Evolutionary conservation across 1,140 invertebrate species (phyloP).

Genomic region (Papilio aristodemus): DNA sequence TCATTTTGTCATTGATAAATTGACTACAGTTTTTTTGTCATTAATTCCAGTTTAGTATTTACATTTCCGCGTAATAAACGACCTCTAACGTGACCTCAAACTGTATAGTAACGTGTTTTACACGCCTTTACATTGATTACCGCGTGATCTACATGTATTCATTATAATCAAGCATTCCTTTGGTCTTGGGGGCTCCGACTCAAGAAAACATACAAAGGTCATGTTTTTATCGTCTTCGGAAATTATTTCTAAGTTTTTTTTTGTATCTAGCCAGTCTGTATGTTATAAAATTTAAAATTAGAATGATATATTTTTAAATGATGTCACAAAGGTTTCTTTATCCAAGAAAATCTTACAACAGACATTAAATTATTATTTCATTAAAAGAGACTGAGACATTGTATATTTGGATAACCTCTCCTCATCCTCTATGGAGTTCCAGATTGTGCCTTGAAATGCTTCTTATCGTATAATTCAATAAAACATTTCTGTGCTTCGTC

Average conservation of each 20-base stretch:
- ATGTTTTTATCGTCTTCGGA: background rate
- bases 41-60: background rate
- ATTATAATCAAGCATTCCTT: background rate
- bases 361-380: too few relatives aligned
- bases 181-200: background rate
- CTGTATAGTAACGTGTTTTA: background rate
- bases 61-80: background rate
- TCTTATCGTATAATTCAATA: too few relatives aligned
- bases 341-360: too few relatives aligned
- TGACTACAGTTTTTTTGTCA: background rate
- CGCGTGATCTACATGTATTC: background rate
- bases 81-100: constrained; percentile 4
- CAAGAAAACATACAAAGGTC: background rate
- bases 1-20: background rate
- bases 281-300: too few relatives aligned
- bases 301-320: too few relatives aligned
- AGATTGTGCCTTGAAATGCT: too few relatives aligned
- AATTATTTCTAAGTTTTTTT: background rate
- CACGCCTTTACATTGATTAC: background rate
- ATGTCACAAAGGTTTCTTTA: too few relatives aligned
- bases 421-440: too few relatives aligned
- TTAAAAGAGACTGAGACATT: too few relatives aligned
- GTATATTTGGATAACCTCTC: too few relatives aligned
- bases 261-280: too few relatives aligned
- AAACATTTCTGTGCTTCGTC: too few relatives aligned